Evolutionary conservation across 2,888 invertebrate species (phyloP).

Genomic region (Girardia tigrina): DNA sequence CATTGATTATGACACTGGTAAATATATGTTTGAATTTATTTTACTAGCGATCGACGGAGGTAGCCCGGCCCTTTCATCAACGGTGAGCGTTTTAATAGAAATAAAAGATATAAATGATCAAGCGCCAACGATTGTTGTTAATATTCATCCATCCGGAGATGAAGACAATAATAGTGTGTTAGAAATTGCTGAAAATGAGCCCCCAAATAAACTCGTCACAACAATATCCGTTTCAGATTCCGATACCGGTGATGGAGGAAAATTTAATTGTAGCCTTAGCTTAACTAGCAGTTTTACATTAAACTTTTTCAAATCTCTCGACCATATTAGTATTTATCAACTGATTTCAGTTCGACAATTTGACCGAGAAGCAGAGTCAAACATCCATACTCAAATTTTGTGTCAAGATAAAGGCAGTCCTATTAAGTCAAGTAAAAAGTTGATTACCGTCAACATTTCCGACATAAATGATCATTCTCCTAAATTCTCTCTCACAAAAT

Average conservation of each 20-base stretch:
- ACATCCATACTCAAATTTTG: not conserved
- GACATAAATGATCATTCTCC: constrained; percentile 27
- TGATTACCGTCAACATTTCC: constrained; percentile 24
- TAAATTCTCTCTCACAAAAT: not conserved
- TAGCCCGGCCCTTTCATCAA: constrained; percentile 21
- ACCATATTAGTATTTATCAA: constrained; percentile 20
- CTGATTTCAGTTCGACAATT: constrained; percentile 11
- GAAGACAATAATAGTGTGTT: not conserved
- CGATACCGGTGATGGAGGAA: constrained; percentile 26
- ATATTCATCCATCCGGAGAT: not conserved
- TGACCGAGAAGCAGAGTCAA: constrained; percentile 24
- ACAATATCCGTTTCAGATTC: constrained; percentile 26
- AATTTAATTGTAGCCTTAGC: constrained; percentile 20
- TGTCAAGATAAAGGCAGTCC: constrained; percentile 32
- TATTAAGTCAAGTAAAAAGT: constrained; percentile 1
- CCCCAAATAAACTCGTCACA: constrained; percentile 12
- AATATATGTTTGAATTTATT: constrained; percentile 21
- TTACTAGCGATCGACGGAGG: constrained; percentile 33
- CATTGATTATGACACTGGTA: constrained; percentile 27
- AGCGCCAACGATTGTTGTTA: constrained; percentile 27
- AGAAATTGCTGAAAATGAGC: constrained; percentile 15
- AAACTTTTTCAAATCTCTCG: not conserved
- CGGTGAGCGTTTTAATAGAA: constrained; percentile 31
- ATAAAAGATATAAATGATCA: constrained; percentile 36
- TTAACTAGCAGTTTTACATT: constrained; percentile 15